A percentile compares a stretch with the other conserved stretches of the same genome.
Conservation (phyloP, 2,888 invertebrate species). For the Drosophila lutescens region DNA sequence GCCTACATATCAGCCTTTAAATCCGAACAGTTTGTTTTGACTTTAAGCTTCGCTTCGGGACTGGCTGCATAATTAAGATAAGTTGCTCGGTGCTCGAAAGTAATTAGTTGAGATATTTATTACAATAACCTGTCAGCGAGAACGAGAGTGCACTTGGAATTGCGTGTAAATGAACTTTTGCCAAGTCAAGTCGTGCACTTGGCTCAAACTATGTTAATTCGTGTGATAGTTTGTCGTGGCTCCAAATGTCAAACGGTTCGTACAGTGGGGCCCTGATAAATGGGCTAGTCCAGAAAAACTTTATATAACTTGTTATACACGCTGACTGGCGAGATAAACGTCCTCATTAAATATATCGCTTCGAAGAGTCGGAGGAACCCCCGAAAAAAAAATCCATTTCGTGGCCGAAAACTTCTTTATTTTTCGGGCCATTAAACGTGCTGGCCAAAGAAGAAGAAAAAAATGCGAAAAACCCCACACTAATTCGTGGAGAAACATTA, state of each 20-base stretch:
- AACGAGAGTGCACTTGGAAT: slow-evolving; percentile 37
- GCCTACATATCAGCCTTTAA: background rate
- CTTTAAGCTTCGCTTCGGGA: slow-evolving; percentile 9
- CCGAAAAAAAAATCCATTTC: slow-evolving; percentile 35
- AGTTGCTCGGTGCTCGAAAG: slow-evolving; percentile 61
- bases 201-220: slow-evolving; percentile 68
- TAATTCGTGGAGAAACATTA: slow-evolving; percentile 13
- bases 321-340: slow-evolving; percentile 33
- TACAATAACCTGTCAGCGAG: slow-evolving; percentile 70
- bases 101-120: slow-evolving; percentile 73
- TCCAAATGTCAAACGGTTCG: slow-evolving; percentile 55
- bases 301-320: slow-evolving; percentile 31
- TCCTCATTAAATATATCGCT: slow-evolving; percentile 47
- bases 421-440: slow-evolving; percentile 46
- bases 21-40: slow-evolving; percentile 15
- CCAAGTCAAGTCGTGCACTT: slow-evolving; percentile 58
- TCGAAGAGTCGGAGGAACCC: slow-evolving; percentile 40
- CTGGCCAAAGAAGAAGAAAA: slow-evolving; percentile 18
- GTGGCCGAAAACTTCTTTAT: slow-evolving; percentile 36
- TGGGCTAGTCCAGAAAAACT: slow-evolving; percentile 3
- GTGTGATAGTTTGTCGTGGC: slow-evolving; percentile 54
- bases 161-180: slow-evolving; percentile 38
- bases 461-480: slow-evolving; percentile 9
- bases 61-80: slow-evolving; percentile 64
- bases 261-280: slow-evolving; percentile 52